Evolutionary conservation across 2,888 invertebrate species (phyloP).

Genomic region (Drosophila mulleri): DNA sequence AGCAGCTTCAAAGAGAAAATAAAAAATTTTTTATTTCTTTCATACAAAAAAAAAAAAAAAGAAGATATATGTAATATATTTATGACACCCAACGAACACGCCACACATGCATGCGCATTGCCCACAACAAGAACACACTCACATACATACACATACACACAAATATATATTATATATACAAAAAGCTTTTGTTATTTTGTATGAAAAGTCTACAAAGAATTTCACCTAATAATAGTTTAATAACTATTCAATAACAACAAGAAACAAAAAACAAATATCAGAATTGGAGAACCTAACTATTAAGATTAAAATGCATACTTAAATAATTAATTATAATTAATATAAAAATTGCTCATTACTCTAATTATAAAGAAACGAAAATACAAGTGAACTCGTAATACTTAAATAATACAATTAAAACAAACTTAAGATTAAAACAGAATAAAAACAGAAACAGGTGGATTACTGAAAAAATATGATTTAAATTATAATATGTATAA

Average conservation of each 20-base stretch:
- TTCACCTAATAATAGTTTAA: slow-evolving; percentile 60
- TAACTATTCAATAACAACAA: slow-evolving; percentile 35
- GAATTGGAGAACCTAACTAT: slow-evolving; percentile 51
- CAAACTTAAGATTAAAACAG: slow-evolving; percentile 62
- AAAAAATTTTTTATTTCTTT: slow-evolving; percentile 25
- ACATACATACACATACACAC: slow-evolving; percentile 10
- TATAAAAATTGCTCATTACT: slow-evolving; percentile 77
- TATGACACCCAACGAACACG: slow-evolving; percentile 47
- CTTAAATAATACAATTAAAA: slow-evolving; percentile 69
- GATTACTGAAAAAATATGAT: slow-evolving; percentile 57
- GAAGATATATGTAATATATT: slow-evolving; percentile 34
- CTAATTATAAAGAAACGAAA: slow-evolving; percentile 63
- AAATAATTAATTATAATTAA: slow-evolving; percentile 71
- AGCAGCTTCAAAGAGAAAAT: slow-evolving; percentile 39
- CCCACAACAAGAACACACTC: slow-evolving; percentile 2
- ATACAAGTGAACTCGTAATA: slow-evolving; percentile 70
- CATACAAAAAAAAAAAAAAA: slow-evolving; percentile 17
- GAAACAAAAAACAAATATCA: slow-evolving; percentile 13
- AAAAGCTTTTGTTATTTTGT: slow-evolving; percentile 68
- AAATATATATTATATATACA: slow-evolving; percentile 31
- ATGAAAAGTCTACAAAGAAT: slow-evolving; percentile 68
- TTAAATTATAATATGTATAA: slow-evolving; percentile 57
- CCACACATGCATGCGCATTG: slow-evolving; percentile 32
- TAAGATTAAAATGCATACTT: slow-evolving; percentile 68
- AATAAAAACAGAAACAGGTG: slow-evolving; percentile 51